These are phyloP conservation scores for Holcopasites calliopsidis DNA, from an alignment of 1,140 invertebrate species.

Conservation along the genomic window DNA sequence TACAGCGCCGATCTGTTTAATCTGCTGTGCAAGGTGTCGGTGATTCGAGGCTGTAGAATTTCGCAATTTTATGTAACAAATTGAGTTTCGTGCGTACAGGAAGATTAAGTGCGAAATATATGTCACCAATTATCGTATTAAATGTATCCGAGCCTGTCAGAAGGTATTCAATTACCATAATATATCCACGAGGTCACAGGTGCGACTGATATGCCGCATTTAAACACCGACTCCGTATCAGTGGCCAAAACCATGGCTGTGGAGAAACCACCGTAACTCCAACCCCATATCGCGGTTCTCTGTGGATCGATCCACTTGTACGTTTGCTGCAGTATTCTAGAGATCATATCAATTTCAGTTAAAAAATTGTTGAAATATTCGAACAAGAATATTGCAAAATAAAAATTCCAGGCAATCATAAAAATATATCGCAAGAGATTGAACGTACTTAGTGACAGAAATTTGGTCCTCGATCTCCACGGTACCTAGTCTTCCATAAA, in stretches of 20 bases:
- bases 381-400: no score
- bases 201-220: conserved; percentile 84
- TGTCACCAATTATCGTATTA: no score
- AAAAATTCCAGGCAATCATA: no score
- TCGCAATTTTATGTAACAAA: no score
- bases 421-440: no score
- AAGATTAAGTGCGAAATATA: no score
- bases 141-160: neutral
- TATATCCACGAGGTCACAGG: conserved; percentile 92
- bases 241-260: conserved; percentile 77
- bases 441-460: conserved; percentile 80
- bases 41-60: no score
- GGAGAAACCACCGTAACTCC: conserved; percentile 84
- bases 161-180: conserved; percentile 83
- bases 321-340: conserved; percentile 82
- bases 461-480: conserved; percentile 85
- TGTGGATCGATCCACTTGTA: conserved; percentile 85
- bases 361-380: neutral
- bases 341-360: neutral
- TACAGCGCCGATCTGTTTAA: no score
- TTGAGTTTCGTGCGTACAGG: no score
- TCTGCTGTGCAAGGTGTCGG: no score
- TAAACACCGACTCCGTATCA: conserved; percentile 81
- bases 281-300: conserved; percentile 88
- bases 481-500: conserved; percentile 82